Evolutionary conservation across 2,888 invertebrate species (phyloP).

Genomic region (Stomorhina lunata): DNA sequence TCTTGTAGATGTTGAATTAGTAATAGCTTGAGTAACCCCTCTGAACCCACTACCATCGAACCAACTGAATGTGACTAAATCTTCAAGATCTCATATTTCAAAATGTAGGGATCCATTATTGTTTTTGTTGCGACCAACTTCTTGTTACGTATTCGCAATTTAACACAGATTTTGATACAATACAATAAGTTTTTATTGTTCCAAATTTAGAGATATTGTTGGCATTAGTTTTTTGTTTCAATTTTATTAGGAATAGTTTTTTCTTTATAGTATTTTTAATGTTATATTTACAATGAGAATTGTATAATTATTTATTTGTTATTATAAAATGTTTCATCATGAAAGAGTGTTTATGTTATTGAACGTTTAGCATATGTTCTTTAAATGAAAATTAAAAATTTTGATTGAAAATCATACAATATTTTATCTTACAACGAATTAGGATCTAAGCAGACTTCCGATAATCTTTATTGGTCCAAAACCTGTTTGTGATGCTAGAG

Average conservation of each 20-base stretch:
- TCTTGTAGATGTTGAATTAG: no score
- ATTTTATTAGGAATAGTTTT: neutral
- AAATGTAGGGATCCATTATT: neutral
- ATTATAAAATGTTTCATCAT: neutral
- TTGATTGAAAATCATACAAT: no score
- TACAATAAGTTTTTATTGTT: constrained; percentile 42
- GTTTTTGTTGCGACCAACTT: constrained; percentile 14
- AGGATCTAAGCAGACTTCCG: no score
- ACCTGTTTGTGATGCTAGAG: no score
- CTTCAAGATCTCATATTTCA: constrained; percentile 21
- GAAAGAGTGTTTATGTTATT: neutral
- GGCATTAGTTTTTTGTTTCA: neutral
- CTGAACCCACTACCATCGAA: neutral
- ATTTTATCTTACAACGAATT: no score
- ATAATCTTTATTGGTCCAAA: no score
- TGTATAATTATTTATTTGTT: neutral
- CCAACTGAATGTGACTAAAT: neutral
- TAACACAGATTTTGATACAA: constrained; percentile 1
- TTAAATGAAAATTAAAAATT: no score
- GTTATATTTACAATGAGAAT: neutral
- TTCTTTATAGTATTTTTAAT: neutral
- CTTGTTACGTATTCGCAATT: constrained; percentile 30
- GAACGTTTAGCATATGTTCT: neutral
- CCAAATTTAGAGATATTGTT: constrained; percentile 13
- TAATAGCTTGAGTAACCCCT: neutral